Evolutionary conservation across 2,113 vertebrate genomes (phyloP).

Genomic region (Nestor notabilis): DNA sequence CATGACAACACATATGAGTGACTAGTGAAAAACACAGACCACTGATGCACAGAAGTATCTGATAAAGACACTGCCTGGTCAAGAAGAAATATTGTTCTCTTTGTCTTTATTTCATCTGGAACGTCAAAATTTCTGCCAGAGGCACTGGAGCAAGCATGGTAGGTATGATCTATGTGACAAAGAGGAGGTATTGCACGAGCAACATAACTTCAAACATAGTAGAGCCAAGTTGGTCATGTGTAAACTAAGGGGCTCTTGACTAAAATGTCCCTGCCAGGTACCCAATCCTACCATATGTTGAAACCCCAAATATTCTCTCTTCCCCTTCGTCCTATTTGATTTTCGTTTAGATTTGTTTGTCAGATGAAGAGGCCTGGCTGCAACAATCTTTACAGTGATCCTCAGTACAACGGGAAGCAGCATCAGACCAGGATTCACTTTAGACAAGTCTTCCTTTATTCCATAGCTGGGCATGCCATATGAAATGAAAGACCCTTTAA

Average conservation of each 20-base stretch:
- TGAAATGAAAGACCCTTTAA: conserved; percentile 75
- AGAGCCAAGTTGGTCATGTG: not conserved
- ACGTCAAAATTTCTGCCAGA: not conserved
- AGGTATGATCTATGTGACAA: not conserved
- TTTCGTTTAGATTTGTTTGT: conserved; percentile 58
- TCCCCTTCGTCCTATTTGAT: not conserved
- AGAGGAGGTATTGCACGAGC: rapidly evolving
- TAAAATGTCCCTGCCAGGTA: not conserved
- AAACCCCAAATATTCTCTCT: not conserved
- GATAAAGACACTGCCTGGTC: not conserved
- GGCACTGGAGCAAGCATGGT: not conserved
- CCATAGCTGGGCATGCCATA: not conserved
- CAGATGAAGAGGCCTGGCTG: conserved; percentile 28
- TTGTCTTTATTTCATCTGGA: not conserved
- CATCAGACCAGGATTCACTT: conserved; percentile 28
- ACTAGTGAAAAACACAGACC: not conserved
- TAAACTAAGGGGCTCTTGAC: not conserved
- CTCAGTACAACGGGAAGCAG: conserved; percentile 11
- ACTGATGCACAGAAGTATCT: conserved; percentile 10
- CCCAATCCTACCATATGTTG: not conserved
- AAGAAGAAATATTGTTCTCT: not conserved
- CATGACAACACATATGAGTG: not conserved
- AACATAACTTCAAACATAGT: not conserved
- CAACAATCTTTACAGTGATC: conserved; percentile 28
- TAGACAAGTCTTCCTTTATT: conserved; percentile 73